Evolutionary conservation across 2,888 invertebrate species (phyloP), one percentile per base, ranked within the genome.

Genomic region (Ichneumon xanthorius): DNA sequence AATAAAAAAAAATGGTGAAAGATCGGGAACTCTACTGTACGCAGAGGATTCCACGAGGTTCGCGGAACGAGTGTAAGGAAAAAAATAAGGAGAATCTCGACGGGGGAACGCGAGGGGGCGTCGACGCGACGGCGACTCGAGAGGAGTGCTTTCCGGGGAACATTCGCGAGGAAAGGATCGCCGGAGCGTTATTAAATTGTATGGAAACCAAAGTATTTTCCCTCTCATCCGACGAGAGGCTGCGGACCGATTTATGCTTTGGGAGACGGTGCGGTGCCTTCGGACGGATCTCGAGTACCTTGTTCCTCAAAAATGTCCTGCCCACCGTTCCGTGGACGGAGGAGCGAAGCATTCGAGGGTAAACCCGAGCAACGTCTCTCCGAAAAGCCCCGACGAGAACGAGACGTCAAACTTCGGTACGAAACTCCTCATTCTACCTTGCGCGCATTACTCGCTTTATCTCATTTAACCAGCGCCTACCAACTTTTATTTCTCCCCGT

Each of bases 101-200:
- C 48, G 45, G 45, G 22, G 67, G 61, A 84, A 81, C 45, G 77
- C 40, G 80, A 53, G 55, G 55, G 80, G 9, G 70, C 30, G 76
- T 67, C 19, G 65, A n/a, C 48, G 40, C 26, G 40, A 71, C 33
- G 81, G 65, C 67, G 71, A 82, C 61, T 58, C 16, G 22, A 45
- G 72, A 77, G 67, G 75, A 77, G 73, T n/a, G 61, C 63, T 55
- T 19, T 22, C 19, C 55, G 55, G 55, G 55, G 0, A 9, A 19
- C 19, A 55, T 55, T 55, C 55, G 7, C 55, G 19, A 2, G 22
- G 9, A 9, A 19, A 55, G 55, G 9, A 55, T 55, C 45, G 63
- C 61, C 50, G 58, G 80, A 87, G 84, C 73, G 80, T 89, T 88
- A 89, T 88, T 89, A 89, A 89, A 89, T 89, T 88, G 87, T 61